Conservation (phyloP, 2,888 invertebrate genomes). For the Globia sparganii region DNA sequence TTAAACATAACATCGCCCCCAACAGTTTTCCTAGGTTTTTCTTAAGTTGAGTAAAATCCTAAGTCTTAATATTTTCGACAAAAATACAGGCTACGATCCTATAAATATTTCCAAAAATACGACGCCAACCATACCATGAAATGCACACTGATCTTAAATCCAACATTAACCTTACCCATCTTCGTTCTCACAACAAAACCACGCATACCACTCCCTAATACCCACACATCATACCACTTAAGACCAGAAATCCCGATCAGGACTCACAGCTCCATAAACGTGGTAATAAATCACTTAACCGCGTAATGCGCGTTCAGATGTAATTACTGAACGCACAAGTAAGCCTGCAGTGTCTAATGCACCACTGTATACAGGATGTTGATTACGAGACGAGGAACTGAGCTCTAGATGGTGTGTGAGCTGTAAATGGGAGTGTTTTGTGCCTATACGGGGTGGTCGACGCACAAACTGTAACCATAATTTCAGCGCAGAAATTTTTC, state of each 20-base stretch:
- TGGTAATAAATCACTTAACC: slow-evolving; percentile 60
- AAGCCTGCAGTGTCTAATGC: slow-evolving; percentile 54
- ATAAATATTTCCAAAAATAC: neutral
- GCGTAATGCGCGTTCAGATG: slow-evolving; percentile 51
- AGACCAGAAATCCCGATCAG: slow-evolving; percentile 58
- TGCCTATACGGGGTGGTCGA: neutral
- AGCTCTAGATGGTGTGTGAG: neutral
- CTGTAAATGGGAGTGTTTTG: slow-evolving; percentile 3
- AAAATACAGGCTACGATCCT: neutral
- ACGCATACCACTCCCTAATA: slow-evolving; percentile 16
- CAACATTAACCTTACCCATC: neutral
- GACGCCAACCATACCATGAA: neutral
- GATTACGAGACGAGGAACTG: slow-evolving; percentile 36
- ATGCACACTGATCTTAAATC: neutral
- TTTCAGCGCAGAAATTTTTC: no score
- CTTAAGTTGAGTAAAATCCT: neutral
- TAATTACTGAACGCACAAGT: slow-evolving; percentile 51
- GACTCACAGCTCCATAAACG: slow-evolving; percentile 60
- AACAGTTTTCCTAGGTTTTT: neutral
- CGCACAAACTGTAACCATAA: no score
- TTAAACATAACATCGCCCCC: neutral
- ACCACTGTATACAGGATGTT: slow-evolving; percentile 25
- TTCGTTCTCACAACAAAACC: neutral
- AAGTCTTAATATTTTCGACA: neutral
- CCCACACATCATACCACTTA: slow-evolving; percentile 58